A percentile compares a stretch with the other conserved stretches of the same genome.
Conservation (phyloP, 1,140 invertebrate species). For the Bombus haemorrhoidalis region DNA sequence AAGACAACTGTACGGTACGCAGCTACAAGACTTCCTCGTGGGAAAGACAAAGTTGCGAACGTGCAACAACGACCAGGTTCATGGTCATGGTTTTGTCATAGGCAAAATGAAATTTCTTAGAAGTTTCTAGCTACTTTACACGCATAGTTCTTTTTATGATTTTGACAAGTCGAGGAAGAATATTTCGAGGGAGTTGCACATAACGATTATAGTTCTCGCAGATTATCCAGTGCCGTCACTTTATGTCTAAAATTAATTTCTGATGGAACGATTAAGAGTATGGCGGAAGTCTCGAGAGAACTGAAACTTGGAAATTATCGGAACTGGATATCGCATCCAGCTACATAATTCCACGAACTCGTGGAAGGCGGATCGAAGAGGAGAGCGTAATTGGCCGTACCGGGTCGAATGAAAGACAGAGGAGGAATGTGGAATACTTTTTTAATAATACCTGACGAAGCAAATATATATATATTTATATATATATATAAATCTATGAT, state of each 20-base stretch:
- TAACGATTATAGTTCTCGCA: not conserved
- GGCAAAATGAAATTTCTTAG: not conserved
- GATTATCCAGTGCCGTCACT: not conserved
- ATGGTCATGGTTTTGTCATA: not conserved
- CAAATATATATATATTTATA: constrained; percentile 65
- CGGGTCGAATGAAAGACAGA: constrained; percentile 22
- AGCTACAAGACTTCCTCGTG: not conserved
- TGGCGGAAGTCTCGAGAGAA: not conserved
- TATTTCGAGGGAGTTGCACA: too few species aligned
- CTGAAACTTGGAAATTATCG: constrained; percentile 1
- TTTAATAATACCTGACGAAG: constrained; percentile 71
- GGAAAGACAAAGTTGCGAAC: constrained; percentile 23
- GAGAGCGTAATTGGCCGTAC: not conserved
- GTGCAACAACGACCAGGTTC: not conserved
- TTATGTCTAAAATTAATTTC: constrained; percentile 5
- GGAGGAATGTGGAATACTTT: constrained; percentile 64
- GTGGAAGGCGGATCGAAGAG: not conserved
- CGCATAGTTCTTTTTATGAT: too few species aligned
- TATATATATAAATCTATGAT: constrained; percentile 66
- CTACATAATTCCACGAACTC: constrained; percentile 8
- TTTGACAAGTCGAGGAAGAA: not conserved
- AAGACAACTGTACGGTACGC: not conserved
- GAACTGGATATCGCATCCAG: constrained; percentile 12
- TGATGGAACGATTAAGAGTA: not conserved
- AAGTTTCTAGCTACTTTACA: not conserved